phyloP scores from a whole-genome alignment of 2,113 vertebrate genomes.

The Sinocyclocheilus anshuiensis region DNA sequence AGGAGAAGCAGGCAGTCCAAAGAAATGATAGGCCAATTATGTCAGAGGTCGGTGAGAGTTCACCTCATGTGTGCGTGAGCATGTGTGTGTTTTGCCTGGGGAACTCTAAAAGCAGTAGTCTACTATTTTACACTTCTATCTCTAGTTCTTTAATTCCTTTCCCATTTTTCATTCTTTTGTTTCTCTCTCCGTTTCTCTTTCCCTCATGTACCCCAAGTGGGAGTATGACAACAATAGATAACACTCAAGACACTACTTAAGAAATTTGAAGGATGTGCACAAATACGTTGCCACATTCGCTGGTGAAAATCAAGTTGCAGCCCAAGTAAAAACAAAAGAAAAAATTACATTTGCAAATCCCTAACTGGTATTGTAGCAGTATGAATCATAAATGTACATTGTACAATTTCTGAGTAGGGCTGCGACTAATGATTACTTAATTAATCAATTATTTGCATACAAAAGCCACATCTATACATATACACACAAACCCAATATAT shows the following conservation, averaged over 20 bases:
- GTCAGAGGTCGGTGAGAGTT: slow-evolving; percentile 75
- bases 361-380: background rate
- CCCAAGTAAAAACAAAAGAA: background rate
- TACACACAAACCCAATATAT: background rate
- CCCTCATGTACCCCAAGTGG: slow-evolving; percentile 56
- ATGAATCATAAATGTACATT: background rate
- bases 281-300: background rate
- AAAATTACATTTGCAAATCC: background rate
- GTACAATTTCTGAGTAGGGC: background rate
- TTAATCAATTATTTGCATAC: background rate
- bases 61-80: slow-evolving; percentile 58
- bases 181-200: slow-evolving; percentile 51
- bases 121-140: slow-evolving; percentile 48
- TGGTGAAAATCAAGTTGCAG: background rate
- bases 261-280: background rate
- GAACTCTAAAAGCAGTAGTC: slow-evolving; percentile 61
- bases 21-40: slow-evolving; percentile 74
- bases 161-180: slow-evolving; percentile 37
- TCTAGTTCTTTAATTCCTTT: slow-evolving; percentile 49
- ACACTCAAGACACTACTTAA: slow-evolving; percentile 4
- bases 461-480: background rate
- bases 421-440: background rate
- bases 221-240: slow-evolving; percentile 59
- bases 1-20: slow-evolving; percentile 61
- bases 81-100: slow-evolving; percentile 58